Conservation (phyloP, 1,140 invertebrate species). For the Ceratina australensis region DNA sequence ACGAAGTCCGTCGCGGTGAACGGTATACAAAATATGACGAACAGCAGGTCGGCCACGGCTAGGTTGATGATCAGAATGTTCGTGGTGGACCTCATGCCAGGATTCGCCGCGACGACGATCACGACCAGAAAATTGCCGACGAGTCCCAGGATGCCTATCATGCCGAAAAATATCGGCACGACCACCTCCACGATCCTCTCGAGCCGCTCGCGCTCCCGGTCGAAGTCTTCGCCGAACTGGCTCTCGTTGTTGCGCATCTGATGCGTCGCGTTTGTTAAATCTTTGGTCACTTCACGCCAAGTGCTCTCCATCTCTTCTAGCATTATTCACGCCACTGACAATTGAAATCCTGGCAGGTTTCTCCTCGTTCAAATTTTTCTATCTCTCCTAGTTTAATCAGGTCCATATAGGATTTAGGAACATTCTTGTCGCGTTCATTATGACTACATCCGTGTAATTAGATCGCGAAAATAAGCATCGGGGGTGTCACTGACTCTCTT, state of each 20-base stretch:
- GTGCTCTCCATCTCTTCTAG: slow-evolving; percentile 30
- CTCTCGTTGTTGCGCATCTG: background rate
- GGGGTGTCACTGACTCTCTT: background rate
- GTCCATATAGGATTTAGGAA: too few species aligned
- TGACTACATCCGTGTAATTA: background rate
- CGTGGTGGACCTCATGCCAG: slow-evolving; percentile 95
- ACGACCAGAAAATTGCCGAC: slow-evolving; percentile 94
- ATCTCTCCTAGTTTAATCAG: background rate
- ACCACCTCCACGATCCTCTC: slow-evolving; percentile 84
- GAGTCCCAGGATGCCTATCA: slow-evolving; percentile 92
- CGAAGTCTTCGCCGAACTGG: background rate
- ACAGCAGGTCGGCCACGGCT: slow-evolving; percentile 94
- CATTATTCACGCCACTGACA: background rate
- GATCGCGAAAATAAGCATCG: background rate
- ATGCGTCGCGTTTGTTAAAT: background rate
- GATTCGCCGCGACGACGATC: slow-evolving; percentile 91
- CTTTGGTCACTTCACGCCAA: background rate
- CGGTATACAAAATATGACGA: slow-evolving; percentile 97
- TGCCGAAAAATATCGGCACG: slow-evolving; percentile 92
- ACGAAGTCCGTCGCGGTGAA: slow-evolving; percentile 95
- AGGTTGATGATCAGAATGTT: slow-evolving; percentile 95
- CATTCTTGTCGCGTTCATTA: background rate
- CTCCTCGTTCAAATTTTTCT: background rate
- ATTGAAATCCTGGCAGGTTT: background rate
- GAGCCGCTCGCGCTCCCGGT: slow-evolving; percentile 74